phyloP scores from a whole-genome alignment of 2,113 vertebrate species.

The Patagioenas fasciata region DNA sequence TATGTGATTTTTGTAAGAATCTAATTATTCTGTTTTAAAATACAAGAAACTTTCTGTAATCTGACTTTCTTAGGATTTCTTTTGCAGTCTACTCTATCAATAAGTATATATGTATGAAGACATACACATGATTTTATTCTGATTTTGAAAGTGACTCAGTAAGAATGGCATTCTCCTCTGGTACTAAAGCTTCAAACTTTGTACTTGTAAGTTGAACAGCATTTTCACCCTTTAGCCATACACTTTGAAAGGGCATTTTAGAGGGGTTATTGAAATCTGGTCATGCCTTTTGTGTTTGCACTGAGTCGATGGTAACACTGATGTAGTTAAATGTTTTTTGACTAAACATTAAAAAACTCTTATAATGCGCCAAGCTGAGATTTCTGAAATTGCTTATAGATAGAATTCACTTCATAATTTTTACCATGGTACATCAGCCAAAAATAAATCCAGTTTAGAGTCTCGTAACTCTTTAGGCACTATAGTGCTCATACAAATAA shows the following conservation, averaged over 20 bases:
- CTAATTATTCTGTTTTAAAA: background rate
- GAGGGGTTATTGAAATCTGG: background rate
- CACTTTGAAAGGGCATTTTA: background rate
- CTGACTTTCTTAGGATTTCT: background rate
- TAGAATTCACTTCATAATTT: background rate
- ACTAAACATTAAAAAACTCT: background rate
- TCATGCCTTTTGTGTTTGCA: background rate
- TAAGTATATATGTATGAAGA: background rate
- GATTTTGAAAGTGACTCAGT: background rate
- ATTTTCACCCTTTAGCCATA: background rate
- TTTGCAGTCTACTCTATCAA: background rate
- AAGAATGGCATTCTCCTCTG: background rate
- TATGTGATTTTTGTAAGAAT: background rate
- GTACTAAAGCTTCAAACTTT: background rate
- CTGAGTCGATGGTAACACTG: background rate
- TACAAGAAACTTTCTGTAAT: background rate
- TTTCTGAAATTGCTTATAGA: background rate
- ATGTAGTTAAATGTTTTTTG: too few species aligned
- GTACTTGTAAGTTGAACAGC: background rate
- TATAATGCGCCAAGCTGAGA: background rate
- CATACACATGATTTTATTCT: fast-evolving
- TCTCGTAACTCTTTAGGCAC: background rate
- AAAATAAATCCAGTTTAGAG: background rate
- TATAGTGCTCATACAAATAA: background rate
- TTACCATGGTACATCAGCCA: background rate